phyloP scores from a whole-genome alignment of 1,140 invertebrate genomes.

The Hestina assimilis region DNA sequence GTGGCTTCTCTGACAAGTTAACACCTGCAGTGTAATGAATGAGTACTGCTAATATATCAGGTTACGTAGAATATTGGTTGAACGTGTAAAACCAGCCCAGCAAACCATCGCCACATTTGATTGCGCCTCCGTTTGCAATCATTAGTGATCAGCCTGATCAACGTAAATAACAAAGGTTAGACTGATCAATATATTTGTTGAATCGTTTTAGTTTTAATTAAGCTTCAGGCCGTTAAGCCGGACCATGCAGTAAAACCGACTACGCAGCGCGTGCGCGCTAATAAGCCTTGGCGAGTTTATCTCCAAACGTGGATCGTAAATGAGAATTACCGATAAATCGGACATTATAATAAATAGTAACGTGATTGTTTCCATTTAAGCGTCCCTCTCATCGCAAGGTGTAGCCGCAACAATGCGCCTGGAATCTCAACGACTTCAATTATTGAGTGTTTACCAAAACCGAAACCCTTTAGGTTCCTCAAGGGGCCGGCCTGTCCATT shows the following conservation, averaged over 20 bases:
- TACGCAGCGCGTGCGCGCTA: constrained; percentile 49
- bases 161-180: constrained; percentile 31
- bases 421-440: constrained; percentile 75
- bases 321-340: constrained; percentile 68
- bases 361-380: constrained; percentile 68
- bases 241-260: constrained; percentile 58
- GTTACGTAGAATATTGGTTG: background rate
- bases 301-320: constrained; percentile 45
- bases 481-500: constrained; percentile 66
- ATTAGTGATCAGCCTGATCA: constrained; percentile 31
- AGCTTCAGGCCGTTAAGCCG: constrained; percentile 59
- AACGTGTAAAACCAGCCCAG: background rate
- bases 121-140: constrained; percentile 8
- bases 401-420: constrained; percentile 61
- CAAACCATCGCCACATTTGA: constrained; percentile 1
- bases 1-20: constrained; percentile 21
- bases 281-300: constrained; percentile 56
- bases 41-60: background rate
- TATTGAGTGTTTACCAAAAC: constrained; percentile 71
- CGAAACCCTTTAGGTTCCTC: constrained; percentile 62
- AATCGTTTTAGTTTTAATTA: constrained; percentile 73
- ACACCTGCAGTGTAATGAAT: constrained; percentile 20
- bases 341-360: constrained; percentile 71
- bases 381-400: constrained; percentile 44
- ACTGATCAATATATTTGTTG: constrained; percentile 48